Base-by-base conservation (phyloP, 2,113 vertebrate genomes). In the Ailuropoda melanoleuca region DNA sequence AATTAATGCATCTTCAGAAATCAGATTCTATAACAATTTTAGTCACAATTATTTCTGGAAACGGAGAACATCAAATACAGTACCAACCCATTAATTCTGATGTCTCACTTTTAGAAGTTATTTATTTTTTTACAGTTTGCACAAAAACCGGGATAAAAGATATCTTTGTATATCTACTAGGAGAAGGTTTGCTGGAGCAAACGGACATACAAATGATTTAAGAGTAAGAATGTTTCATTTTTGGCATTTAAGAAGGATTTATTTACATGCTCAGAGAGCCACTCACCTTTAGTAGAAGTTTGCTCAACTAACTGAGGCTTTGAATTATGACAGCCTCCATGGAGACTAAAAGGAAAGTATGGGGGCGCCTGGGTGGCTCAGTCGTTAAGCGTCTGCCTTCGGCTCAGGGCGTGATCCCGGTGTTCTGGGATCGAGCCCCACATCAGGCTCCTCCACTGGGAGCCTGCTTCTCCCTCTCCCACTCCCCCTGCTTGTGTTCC, bases 41-140 rank as follows among this genome's bases (percentile, higher is more conserved):
- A 91, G 53, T 96, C 91, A 62, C 86, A 93, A 68, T 74, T 96
- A 93, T 97, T 96, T 98, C 89, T 78, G 64, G 78, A 96, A 88
- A 78, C 77, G 0, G 19, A 89, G 86, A 82, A 34, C 64, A 77
- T 81, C 46, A 82, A 74, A 91, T 82, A 91, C 21, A 77, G 60
- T 23, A 89, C 60, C 72, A 72, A 56, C 29, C 55, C 50, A 82
- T 88, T 74, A 58, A 91, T 91, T 78, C 75, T 84, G 55, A 55
- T 31, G 8, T 72, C 58, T 96, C 46, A 43, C 50, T 89, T 95
- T 88, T 60, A 86, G 68, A 93, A 77, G 68, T 58, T 85, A 46
- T 74, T 80, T 29, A 18, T 75, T 50, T 68, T 50, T 77, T 87
- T 82, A 60, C 14, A n/a, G 8, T 87, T 90, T 64, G 37, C 78